Evolutionary conservation across 1,140 invertebrate species (phyloP), one percentile per base, ranked within the genome.

Genomic region (Anastrepha obliqua): DNA sequence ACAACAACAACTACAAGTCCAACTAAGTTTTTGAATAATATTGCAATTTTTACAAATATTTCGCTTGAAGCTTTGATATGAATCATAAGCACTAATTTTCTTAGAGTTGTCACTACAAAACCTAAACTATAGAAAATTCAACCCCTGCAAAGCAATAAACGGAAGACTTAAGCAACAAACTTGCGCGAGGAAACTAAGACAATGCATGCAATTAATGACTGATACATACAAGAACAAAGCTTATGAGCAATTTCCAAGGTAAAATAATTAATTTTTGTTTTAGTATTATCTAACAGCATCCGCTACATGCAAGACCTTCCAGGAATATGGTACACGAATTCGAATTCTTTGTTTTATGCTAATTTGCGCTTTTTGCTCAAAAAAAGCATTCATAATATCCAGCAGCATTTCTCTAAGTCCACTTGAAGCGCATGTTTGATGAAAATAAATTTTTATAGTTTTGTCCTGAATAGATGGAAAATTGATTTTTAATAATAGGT

Each of bases 401-500:
- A 44, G 39, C 42, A 44, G 15, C 17, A 47, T 44, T 8, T 74
- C 17, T 74, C 44, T 13, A 47, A 44, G 6, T 74, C 15, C 15
- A 67, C 6, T 55, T 55, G 11, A 8, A 55, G 51, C 51, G 11
- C 11, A 2, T 8, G 11, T 47, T 47, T 47, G 17, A 47, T 74
- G 67, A 74, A 74, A 74, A 74, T 74, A 74, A 74, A 4, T 17
- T 74, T 74, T 74, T 74, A 74, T 74, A 15, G 4, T 74, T 74
- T 44, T 47, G 20, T 55, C 47, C 47, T 11, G 42, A 55, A 81
- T 81, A 9, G 8, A 4, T 51, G 17, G 42, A 9, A 55, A 81
- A 81, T 81, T 81, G 74, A 81, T 81, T 81, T 81, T 81, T 81
- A 81, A 81, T 81, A 81, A 81, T 81, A 81, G 47, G 47, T 58